Percentiles rank a stretch among this genome's conserved stretches.
Conservation (phyloP, 2,888 invertebrate genomes). For the Laspeyria flexula region DNA sequence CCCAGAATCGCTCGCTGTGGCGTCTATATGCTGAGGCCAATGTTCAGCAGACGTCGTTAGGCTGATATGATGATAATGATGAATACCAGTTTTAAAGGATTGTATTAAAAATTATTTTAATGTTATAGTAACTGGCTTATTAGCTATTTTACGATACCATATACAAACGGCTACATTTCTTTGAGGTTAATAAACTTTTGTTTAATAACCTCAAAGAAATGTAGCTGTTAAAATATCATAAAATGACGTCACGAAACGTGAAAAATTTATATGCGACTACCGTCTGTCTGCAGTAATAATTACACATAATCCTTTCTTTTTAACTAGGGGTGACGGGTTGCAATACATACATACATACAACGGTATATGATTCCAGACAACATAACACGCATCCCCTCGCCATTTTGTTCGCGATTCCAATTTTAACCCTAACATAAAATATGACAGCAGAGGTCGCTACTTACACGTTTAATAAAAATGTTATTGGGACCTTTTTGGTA, state of each 20-base stretch:
- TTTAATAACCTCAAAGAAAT: too few relatives aligned
- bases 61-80: too few relatives aligned
- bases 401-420: neutral
- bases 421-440: neutral
- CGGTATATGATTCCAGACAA: neutral
- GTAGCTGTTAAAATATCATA: too few relatives aligned
- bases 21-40: too few relatives aligned
- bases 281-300: neutral
- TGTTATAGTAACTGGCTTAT: too few relatives aligned
- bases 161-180: too few relatives aligned
- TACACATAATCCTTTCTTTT: neutral
- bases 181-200: too few relatives aligned
- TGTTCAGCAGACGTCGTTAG: too few relatives aligned
- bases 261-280: neutral
- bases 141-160: too few relatives aligned
- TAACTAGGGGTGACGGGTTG: neutral
- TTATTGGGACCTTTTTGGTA: neutral
- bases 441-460: neutral
- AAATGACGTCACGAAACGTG: neutral
- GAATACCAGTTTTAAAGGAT: too few relatives aligned
- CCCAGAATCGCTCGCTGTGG: too few relatives aligned
- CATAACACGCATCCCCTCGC: neutral
- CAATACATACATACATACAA: neutral
- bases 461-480: neutral
- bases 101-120: too few relatives aligned